Evolutionary conservation across 2,888 invertebrate species (phyloP), one percentile per base, ranked within the genome.

Genomic region (Drosophila infuscata): DNA sequence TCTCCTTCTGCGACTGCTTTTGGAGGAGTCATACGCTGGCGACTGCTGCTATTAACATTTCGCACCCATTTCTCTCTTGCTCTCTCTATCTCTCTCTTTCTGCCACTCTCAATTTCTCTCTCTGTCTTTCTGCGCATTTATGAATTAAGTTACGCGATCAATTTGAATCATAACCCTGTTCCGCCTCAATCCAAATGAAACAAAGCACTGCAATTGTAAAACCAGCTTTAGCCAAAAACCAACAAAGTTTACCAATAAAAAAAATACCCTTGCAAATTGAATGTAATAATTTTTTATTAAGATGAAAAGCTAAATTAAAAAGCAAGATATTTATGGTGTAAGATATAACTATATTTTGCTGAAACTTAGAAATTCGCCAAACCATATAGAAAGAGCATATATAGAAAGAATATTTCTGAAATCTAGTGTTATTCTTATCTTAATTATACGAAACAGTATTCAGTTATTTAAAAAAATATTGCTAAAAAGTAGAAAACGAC

Each of bases 111-210:
- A 25, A 25, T 35, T 8, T 20, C 78, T 83, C 79, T 36, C 35
- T 32, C 78, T 36, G 4, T 78, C 78, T 58, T 17, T 43, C 66
- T 48, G 35, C 30, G 74, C 73, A 75, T 73, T 88, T 89, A 71
- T 78, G 81, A 90, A 82, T 88, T 81, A 83, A 88, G 81, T 91
- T 83, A 86, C 83, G 91, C 90, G 91, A 88, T 88, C 90, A 86
- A 68, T 69, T 69, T 76, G 71, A 85, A 77, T 88, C 74, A 62
- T 46, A 73, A 51, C 67, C 35, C 35, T 46, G 46, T 20, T 46
- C 30, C 43, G 49, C 35, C 11, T n/a, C 17, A 15, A n/a, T n/a
- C 56, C n/a, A 30, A 30, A 20, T n/a, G n/a, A 7, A 25, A 72
- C 58, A 62, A 63, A 61, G 38, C 60, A 51, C 53, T 41, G 48